Evolutionary conservation across 2,888 invertebrate species (phyloP).

Genomic region (Brachyopa scutellaris): DNA sequence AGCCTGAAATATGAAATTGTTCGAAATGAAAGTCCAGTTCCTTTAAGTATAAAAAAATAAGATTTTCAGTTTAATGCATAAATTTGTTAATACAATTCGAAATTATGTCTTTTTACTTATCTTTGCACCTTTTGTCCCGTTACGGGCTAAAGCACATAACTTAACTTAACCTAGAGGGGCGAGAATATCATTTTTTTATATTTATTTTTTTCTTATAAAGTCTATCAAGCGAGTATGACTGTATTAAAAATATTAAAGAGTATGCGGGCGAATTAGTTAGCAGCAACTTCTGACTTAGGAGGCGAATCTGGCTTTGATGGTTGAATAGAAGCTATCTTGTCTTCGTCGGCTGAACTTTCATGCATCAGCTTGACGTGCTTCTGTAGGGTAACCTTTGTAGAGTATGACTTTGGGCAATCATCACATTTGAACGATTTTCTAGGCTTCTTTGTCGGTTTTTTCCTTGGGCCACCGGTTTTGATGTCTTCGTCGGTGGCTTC

Average conservation of each 20-base stretch:
- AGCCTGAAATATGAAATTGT: background rate
- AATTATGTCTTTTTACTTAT: slow-evolving; percentile 22
- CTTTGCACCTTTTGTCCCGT: slow-evolving; percentile 45
- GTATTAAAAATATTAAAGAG: no score
- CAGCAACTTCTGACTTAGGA: background rate
- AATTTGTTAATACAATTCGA: slow-evolving; percentile 10
- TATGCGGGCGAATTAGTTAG: background rate
- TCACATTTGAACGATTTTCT: slow-evolving; percentile 40
- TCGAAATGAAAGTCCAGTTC: background rate
- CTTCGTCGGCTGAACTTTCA: background rate
- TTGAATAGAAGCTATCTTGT: background rate
- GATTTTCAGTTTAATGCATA: background rate
- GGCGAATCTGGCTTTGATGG: background rate
- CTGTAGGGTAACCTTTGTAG: slow-evolving; percentile 20
- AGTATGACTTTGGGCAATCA: slow-evolving; percentile 40
- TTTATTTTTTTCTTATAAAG: slow-evolving; percentile 25
- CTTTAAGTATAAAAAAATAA: slow-evolving; percentile 1
- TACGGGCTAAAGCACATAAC: slow-evolving; percentile 34
- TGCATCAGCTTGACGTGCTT: slow-evolving; percentile 43
- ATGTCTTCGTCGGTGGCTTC: background rate
- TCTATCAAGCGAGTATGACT: slow-evolving; percentile 58
- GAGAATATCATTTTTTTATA: slow-evolving; percentile 24
- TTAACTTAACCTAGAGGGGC: slow-evolving; percentile 46
- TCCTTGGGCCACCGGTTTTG: background rate
- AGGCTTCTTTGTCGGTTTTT: background rate